A percentile compares a stretch with the other conserved stretches of the same genome.
Conservation (phyloP, 2,113 vertebrate species). For the Lagenorhynchus albirostris region DNA sequence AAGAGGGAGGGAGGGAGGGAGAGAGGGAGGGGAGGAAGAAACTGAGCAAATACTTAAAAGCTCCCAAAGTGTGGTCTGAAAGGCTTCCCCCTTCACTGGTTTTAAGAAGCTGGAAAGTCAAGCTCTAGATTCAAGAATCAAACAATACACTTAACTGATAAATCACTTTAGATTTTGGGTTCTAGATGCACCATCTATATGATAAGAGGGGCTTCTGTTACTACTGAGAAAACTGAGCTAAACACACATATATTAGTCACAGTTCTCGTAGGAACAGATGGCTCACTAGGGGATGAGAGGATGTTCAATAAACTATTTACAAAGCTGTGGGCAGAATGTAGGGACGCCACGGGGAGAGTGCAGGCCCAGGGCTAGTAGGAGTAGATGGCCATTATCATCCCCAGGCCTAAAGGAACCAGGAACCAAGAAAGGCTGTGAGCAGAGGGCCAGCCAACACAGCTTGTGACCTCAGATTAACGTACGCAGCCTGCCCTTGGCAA, state of each 20-base stretch:
- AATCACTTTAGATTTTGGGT: not conserved
- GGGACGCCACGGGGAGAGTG: not conserved
- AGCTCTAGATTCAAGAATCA: slow-evolving; percentile 11
- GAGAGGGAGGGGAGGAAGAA: not conserved
- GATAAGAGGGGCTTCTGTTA: not conserved
- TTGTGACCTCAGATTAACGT: not conserved
- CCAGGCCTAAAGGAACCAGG: not conserved
- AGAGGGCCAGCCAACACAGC: not conserved
- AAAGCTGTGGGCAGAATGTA: not conserved
- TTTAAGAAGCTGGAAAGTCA: not conserved
- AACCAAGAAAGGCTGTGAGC: not conserved
- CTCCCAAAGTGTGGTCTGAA: not conserved
- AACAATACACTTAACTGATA: not conserved
- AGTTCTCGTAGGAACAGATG: not conserved
- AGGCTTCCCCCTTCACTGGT: not conserved
- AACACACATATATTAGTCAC: not conserved
- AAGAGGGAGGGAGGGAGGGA: not conserved
- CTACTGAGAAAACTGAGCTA: not conserved
- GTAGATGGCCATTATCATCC: not conserved
- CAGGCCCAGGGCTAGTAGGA: not conserved
- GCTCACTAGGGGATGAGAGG: not conserved
- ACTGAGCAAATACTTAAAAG: not conserved
- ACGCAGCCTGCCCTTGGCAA: not conserved
- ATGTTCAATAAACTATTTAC: not conserved
- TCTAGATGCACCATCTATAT: not conserved